These are phyloP conservation scores for Portunus trituberculatus DNA, from an alignment of 1,140 invertebrate species.

Conservation along the genomic window DNA sequence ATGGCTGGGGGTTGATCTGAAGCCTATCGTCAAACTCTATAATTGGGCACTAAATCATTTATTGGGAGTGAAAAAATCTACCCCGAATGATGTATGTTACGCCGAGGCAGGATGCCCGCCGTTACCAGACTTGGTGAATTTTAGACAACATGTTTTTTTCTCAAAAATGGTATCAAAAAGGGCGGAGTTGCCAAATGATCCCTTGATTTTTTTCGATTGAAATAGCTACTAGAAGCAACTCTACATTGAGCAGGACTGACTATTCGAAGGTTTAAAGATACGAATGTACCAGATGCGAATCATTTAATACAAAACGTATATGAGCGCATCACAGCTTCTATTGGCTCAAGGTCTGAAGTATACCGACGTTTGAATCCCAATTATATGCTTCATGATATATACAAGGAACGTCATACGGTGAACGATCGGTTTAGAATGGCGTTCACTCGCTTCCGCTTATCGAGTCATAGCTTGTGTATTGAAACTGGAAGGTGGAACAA, in stretches of 20 bases:
- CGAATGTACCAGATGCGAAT: too few relatives aligned
- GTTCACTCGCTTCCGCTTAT: too few relatives aligned
- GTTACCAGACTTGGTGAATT: constrained; percentile 26
- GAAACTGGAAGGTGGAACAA: too few relatives aligned
- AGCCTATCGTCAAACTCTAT: constrained; percentile 24
- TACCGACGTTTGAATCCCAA: too few relatives aligned
- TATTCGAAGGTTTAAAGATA: not conserved
- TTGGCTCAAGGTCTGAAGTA: too few relatives aligned
- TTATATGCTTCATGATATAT: too few relatives aligned
- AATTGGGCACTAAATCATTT: not conserved
- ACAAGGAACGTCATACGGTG: too few relatives aligned
- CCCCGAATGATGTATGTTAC: not conserved
- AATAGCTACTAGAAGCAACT: not conserved
- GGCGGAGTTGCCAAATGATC: not conserved
- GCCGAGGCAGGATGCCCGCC: not conserved
- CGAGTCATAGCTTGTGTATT: too few relatives aligned
- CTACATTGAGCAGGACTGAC: not conserved
- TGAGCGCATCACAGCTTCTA: too few relatives aligned
- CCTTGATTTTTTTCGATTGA: not conserved
- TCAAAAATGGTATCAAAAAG: constrained; percentile 14
- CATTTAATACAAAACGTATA: too few relatives aligned
- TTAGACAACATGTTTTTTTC: not conserved
- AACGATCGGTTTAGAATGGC: too few relatives aligned
- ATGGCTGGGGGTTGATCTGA: constrained; percentile 5
- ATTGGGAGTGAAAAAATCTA: too few relatives aligned